Base-by-base conservation (phyloP, 2,888 invertebrate species). In the Petrolisthes manimaculis region DNA sequence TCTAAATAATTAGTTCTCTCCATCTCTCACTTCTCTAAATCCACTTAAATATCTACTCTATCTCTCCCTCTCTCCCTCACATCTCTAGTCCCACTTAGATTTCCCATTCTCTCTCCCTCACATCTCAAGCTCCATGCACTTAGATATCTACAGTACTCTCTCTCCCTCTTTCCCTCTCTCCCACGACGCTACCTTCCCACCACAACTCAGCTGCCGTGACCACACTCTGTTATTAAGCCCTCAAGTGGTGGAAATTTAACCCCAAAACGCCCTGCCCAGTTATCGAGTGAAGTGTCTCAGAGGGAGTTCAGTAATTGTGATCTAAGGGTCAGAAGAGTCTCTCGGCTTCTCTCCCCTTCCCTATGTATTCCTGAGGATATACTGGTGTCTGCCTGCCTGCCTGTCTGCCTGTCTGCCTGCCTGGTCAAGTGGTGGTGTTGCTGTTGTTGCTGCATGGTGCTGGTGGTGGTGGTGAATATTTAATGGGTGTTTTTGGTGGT, bases 121-220 rank as follows among this genome's bases (percentile, higher is more conserved):
- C 24, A 74, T 56, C 18, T 18, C 24, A 6, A 5, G 18, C 61
- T 81, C 24, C 83, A 21, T 21, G 12, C 51, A 18, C 51, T 18
- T 6, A 21, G 14, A 8, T 74, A 18, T 21, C 74, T 74, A 74
- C n/a, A n/a, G n/a, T n/a, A n/a, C n/a, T 21, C 74, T 14, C 37
- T 51, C 9, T 24, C 56, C 24, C 71, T 74, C 67, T 55, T 51
- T n/a, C 21, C 74, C 71, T 24, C 54, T 74, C 74, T 82, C 83
- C 67, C 83, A 71, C 71, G 6, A 6, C n/a, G 14, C 14, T 21
- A n/a, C 2, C 71, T 21, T n/a, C 6, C 21, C 18, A 12, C 71
- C 71, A 71, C 71, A 71, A 71, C 71, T 71, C 71, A 71, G 21
- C 71, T 71, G n/a, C 21, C 71, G 71, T 71, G 71, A 71, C 71